Evolutionary conservation across 2,888 invertebrate species (phyloP), one percentile per base, ranked within the genome.

Genomic region (Sisyra nigra): DNA sequence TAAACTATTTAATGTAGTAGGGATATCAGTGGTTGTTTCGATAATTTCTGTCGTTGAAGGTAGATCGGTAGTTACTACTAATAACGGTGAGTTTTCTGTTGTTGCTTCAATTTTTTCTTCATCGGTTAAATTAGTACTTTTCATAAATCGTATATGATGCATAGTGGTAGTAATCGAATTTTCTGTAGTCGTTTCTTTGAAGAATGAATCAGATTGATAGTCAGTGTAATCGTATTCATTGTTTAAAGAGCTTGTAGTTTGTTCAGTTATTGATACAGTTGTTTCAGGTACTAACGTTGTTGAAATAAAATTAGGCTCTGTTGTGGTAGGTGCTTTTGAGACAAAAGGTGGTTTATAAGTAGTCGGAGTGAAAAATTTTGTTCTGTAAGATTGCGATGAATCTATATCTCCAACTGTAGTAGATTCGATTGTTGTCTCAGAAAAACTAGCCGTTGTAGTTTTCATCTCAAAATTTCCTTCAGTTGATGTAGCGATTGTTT

Each of bases 61-160:
- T 46, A 62, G 66, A 49, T 64, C 65, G 41, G 63, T 62, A 3
- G n/a, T n/a, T n/a, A n/a, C n/a, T n/a, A n/a, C n/a, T n/a, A n/a
- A n/a, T n/a, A 62, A 59, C 31, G 57, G n/a, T n/a, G n/a, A 41
- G 45, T 57, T 56, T 52, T 66, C 65, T 29, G 58, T 54, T 53
- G 60, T 62, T 0, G 48, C 48, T 48, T 62, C 62, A n/a, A 53
- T 52, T 35, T 15, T 17, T 44, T 44, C 44, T 10, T 19, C 6
- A 15, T 17, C 10, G 15, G 11, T 38, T 11, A 32, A 24, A 24
- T 24, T 24, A 24, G 24, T 24, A 24, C 24, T 24, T 24, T 32
- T 43, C 43, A 11, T 43, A 17, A 11, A 38, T 38, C 19, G 14
- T 14, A 2, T 19, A 18, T 39, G 15, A 10, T n/a, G 29, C n/a